Percentiles rank a stretch among this genome's conserved stretches.
Evolutionary conservation across 2,113 vertebrate genomes (phyloP).

Genomic region (Gymnogyps californianus): DNA sequence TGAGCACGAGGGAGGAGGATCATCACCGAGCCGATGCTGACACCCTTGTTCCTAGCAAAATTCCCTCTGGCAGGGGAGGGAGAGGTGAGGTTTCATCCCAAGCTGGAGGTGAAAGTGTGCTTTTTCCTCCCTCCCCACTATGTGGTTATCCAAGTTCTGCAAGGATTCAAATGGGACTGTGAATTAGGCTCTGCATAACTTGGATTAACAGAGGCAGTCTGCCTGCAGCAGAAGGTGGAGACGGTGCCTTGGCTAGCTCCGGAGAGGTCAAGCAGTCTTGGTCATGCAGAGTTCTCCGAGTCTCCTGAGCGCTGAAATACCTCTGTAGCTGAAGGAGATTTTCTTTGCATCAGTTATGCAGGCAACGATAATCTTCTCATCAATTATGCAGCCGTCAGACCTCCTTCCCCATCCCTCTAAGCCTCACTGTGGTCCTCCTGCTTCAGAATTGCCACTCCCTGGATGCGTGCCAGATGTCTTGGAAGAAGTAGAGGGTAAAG

Average conservation of each 20-base stretch:
- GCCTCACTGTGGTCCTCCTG: not conserved
- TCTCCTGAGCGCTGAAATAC: not conserved
- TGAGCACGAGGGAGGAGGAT: not conserved
- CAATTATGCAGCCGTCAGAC: not conserved
- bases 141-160: not conserved
- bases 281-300: not conserved
- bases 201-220: not conserved
- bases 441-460: not conserved
- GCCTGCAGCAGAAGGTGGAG: not conserved
- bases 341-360: not conserved
- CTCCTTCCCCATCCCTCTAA: not conserved
- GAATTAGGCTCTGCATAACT: not conserved
- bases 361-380: not conserved
- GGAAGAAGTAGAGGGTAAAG: not conserved
- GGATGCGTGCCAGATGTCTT: not conserved
- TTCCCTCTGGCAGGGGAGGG: not conserved
- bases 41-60: not conserved
- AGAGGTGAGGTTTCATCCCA: not conserved
- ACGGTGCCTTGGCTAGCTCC: not conserved
- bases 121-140: accelerated
- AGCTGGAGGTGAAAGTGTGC: not conserved
- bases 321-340: not conserved
- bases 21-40: not conserved
- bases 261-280: not conserved
- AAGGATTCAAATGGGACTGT: not conserved